Percentiles rank a stretch among this genome's conserved stretches.
Evolutionary conservation across 1,140 invertebrate genomes (phyloP).

Genomic region (Leptopilina boulardi): DNA sequence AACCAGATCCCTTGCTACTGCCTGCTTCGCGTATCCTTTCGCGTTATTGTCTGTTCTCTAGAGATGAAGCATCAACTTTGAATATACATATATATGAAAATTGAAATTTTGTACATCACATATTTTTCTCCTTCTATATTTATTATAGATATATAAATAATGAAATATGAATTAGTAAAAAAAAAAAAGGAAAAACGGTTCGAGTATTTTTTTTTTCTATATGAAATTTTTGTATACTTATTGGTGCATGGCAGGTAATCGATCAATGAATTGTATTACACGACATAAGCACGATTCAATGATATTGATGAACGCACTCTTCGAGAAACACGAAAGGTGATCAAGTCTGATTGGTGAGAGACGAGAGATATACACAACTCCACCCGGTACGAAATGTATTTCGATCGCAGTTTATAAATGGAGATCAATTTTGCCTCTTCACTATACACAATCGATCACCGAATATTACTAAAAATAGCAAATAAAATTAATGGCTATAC

Average conservation of each 20-base stretch:
- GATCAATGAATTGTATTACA: constrained; percentile 19
- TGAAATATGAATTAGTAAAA: too few species aligned
- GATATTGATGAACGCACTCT: constrained; percentile 59
- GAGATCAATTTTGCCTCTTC: not conserved
- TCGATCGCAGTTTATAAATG: constrained; percentile 38
- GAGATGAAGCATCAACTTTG: constrained; percentile 6
- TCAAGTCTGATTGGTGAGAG: constrained; percentile 49
- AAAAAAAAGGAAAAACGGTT: not conserved
- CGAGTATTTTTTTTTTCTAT: not conserved
- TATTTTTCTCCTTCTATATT: not conserved
- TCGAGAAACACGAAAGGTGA: constrained; percentile 52
- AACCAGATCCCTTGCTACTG: not conserved
- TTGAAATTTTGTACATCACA: not conserved
- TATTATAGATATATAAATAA: too few species aligned
- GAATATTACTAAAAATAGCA: not conserved
- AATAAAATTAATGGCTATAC: constrained; percentile 11
- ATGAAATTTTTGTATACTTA: not conserved
- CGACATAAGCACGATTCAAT: constrained; percentile 15
- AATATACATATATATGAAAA: constrained; percentile 7
- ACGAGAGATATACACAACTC: constrained; percentile 55
- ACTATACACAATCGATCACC: constrained; percentile 10
- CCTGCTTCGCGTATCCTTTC: constrained; percentile 22
- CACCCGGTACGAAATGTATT: constrained; percentile 55
- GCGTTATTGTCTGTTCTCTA: constrained; percentile 25
- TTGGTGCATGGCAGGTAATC: not conserved